Evolutionary conservation across 1,140 invertebrate genomes (phyloP).

Genomic region (Planococcus citri): DNA sequence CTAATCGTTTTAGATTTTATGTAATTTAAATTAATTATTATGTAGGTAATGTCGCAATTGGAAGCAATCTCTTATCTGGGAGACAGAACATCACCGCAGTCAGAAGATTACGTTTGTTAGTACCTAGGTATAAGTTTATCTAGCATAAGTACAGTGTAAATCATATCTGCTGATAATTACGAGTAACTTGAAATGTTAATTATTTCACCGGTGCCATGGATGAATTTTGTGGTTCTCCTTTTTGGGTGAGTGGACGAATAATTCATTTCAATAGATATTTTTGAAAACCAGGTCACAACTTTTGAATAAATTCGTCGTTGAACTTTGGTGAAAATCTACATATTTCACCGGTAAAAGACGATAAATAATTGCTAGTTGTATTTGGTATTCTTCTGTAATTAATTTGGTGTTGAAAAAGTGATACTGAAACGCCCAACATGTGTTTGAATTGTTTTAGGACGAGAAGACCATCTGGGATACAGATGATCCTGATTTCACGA

Average conservation of each 20-base stretch:
- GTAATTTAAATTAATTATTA: too few relatives aligned
- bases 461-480: slow-evolving; percentile 62
- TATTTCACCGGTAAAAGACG: too few relatives aligned
- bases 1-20: too few relatives aligned
- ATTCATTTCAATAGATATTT: too few relatives aligned
- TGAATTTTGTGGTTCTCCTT: background rate
- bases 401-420: background rate
- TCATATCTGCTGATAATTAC: too few relatives aligned
- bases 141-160: background rate
- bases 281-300: too few relatives aligned
- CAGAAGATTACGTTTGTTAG: background rate
- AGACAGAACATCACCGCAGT: background rate
- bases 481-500: slow-evolving; percentile 62
- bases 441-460: slow-evolving; percentile 46
- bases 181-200: background rate
- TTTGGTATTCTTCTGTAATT: too few relatives aligned
- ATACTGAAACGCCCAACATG: too few relatives aligned
- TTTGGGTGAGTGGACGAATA: background rate
- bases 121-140: background rate
- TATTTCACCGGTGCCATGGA: background rate
- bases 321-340: too few relatives aligned
- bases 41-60: background rate
- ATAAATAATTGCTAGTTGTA: too few relatives aligned
- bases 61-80: background rate
- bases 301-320: too few relatives aligned